A percentile compares a stretch with the other conserved stretches of the same genome.
phyloP scores from a whole-genome alignment of 1,140 invertebrate genomes.

The Drosophila azteca region DNA sequence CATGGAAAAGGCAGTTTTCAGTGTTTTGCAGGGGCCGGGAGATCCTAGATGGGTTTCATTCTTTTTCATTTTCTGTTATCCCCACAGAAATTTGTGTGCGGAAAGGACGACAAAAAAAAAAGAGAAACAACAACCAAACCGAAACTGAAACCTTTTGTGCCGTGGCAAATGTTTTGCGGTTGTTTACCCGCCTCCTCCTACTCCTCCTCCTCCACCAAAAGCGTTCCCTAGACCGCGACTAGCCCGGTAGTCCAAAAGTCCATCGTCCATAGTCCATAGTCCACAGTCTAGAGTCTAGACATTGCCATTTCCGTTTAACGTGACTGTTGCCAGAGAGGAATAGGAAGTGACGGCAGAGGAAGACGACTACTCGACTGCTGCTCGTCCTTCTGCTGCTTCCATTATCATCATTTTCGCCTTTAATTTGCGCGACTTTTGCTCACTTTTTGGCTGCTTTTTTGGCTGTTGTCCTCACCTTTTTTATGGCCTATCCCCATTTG shows the following conservation, averaged over 20 bases:
- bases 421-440: conserved; percentile 56
- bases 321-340: conserved; percentile 54
- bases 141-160: conserved; percentile 66
- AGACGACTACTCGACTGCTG: conserved; percentile 15
- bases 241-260: conserved; percentile 25
- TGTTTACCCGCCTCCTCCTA: conserved; percentile 13
- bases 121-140: conserved; percentile 36
- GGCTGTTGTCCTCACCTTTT: conserved; percentile 37
- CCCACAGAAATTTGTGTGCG: conserved; percentile 38
- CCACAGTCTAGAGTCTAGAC: conserved; percentile 70
- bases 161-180: conserved; percentile 67
- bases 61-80: conserved; percentile 10
- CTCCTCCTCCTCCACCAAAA: neutral
- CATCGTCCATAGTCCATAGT: neutral
- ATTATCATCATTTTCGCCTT: conserved; percentile 58
- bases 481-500: conserved; percentile 42
- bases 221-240: conserved; percentile 3
- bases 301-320: conserved; percentile 81
- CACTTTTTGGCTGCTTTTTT: conserved; percentile 39
- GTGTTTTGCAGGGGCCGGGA: conserved; percentile 1
- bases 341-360: conserved; percentile 2
- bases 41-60: conserved; percentile 7
- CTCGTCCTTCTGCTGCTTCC: conserved; percentile 16
- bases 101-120: conserved; percentile 14
- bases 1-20: neutral